A percentile compares a stretch with the other conserved stretches of the same genome.
phyloP scores from a whole-genome alignment of 1,140 invertebrate species.

The Nymphalis io region DNA sequence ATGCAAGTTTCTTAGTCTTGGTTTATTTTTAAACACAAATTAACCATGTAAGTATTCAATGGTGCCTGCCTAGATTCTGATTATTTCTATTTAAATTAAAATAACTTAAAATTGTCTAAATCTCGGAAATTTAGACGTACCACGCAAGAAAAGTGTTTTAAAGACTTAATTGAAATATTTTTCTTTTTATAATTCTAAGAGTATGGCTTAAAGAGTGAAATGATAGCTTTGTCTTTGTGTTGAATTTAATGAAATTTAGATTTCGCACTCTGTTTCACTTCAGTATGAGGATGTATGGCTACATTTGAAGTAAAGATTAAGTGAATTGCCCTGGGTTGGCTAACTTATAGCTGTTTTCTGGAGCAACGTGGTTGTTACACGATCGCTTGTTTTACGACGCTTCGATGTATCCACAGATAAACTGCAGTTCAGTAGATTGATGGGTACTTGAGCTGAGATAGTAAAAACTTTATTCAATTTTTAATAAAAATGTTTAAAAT shows the following conservation, averaged over 20 bases:
- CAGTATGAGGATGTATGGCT: slow-evolving; percentile 26
- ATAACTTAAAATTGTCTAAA: too few species aligned
- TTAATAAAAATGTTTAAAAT: neutral
- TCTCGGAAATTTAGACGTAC: too few species aligned
- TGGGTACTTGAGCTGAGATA: slow-evolving; percentile 1
- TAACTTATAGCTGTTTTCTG: slow-evolving; percentile 39
- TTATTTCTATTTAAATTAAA: too few species aligned
- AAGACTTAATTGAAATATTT: too few species aligned
- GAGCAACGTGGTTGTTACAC: slow-evolving; percentile 31
- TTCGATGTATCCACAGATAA: slow-evolving; percentile 19
- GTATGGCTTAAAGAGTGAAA: neutral
- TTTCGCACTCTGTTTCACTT: slow-evolving; percentile 29
- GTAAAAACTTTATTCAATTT: neutral
- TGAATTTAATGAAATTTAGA: slow-evolving; percentile 24
- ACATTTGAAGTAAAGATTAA: slow-evolving; percentile 36
- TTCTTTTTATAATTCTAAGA: too few species aligned
- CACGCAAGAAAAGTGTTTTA: too few species aligned
- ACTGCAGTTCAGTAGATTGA: slow-evolving; percentile 32
- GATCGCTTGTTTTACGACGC: slow-evolving; percentile 34
- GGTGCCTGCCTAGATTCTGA: too few species aligned
- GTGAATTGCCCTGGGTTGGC: slow-evolving; percentile 33
- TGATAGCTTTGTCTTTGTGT: neutral
- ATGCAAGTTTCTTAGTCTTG: too few species aligned
- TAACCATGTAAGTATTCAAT: too few species aligned
- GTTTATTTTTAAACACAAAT: too few species aligned